Evolutionary conservation across 35 echinoderm and acorn worm species (phyloP), one percentile per base, ranked within the genome.

Genomic region (Lytechinus variegatus): DNA sequence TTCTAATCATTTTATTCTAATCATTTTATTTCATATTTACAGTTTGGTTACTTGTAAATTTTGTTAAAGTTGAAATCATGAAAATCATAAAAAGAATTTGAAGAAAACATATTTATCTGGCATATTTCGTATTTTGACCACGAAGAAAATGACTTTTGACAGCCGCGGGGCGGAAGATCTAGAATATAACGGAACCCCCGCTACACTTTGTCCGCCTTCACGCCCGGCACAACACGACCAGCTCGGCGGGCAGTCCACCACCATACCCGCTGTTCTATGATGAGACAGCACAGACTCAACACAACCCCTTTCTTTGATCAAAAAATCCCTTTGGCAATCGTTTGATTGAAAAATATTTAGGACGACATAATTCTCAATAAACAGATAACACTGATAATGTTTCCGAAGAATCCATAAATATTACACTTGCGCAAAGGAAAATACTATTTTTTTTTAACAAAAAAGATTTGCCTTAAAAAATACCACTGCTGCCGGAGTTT

Each of bases 81-180:
- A 79, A 44, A 79, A 79, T 79, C 16, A 79, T 79, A n/a, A 79
- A 14, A 24, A 24, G 66, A 24, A 79, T 79, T 79, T 79, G 5
- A 7, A 79, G 19, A 79, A 79, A 79, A 79, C 66, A 79, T 79
- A 79, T 79, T 79, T 79, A 79, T 79, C 66, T 79, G 66, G 19
- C 66, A 79, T n/a, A 79, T 79, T 79, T 90, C 27, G 11, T 90
- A 44, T 90, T 33, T 52, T 52, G 52, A 90, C 88, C 28, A 44
- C 88, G 52, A 52, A 54, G 29, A 54, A 90, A 90, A 90, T 90
- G 0, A 90, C 12, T 90, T 90, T 90, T 90, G 88, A 90, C 88
- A 90, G 88, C 88, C 28, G 11, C 11, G 16, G 52, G 88, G 88
- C 28, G 28, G 5, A 13, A 52, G 88, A 6, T 44, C 88, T 52